Evolutionary conservation across 2,113 vertebrate species (phyloP).

Genomic region (Crotalus helleri): DNA sequence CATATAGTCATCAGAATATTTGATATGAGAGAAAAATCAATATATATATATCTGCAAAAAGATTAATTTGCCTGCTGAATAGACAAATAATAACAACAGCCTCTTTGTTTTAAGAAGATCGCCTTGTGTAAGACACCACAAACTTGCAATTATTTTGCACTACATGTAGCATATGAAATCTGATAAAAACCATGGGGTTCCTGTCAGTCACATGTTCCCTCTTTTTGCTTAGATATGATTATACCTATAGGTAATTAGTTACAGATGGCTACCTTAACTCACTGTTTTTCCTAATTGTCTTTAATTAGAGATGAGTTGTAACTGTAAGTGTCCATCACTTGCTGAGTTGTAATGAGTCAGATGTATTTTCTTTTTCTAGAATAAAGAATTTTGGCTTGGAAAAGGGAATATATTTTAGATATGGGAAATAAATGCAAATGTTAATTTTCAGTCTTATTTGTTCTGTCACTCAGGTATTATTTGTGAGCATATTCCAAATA

Average conservation of each 20-base stretch:
- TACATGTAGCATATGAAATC: neutral
- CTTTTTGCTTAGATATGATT: neutral
- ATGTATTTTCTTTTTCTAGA: neutral
- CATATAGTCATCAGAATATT: neutral
- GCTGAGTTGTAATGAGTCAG: slow-evolving; percentile 14
- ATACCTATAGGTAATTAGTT: neutral
- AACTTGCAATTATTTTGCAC: neutral
- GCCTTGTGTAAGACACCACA: fast-evolving
- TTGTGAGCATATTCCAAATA: neutral
- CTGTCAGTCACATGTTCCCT: neutral
- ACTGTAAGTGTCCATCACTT: slow-evolving; percentile 17
- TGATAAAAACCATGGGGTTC: neutral
- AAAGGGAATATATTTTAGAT: neutral
- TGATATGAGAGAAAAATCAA: neutral
- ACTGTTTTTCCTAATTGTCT: slow-evolving; percentile 29
- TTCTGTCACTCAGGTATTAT: neutral
- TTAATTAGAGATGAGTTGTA: slow-evolving; percentile 3
- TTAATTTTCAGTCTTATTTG: neutral
- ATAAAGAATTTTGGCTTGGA: neutral
- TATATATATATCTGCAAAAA: neutral
- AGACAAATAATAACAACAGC: neutral
- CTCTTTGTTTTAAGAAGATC: neutral
- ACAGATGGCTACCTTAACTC: slow-evolving; percentile 6
- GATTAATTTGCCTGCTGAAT: neutral
- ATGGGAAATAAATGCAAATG: neutral